Evolutionary conservation across 2,113 vertebrate genomes (phyloP), one percentile per base, ranked within the genome.

Genomic region (Prochilodus magdalenae): DNA sequence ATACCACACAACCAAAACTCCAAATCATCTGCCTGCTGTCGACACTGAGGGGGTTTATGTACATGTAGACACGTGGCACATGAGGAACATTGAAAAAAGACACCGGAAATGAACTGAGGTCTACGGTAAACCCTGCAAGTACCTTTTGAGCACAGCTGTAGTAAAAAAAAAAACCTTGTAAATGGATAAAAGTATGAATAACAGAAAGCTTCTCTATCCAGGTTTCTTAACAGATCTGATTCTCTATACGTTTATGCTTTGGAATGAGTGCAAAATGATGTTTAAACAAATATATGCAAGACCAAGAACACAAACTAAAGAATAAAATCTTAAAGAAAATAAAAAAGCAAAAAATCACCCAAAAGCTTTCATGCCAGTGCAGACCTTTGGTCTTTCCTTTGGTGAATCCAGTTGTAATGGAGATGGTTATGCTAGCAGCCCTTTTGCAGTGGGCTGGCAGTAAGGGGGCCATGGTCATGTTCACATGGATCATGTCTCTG

Each of bases 311-410:
- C n/a, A 51, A 44, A 73, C 14, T 6, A 30, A 30, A 33, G n/a
- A 57, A 29, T 26, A 44, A 44, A 5, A 40, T 26, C 79, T 24
- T 53, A 40, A 4, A 78, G 79, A 84, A 36, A 30, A 15, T 67
- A 79, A 85, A 79, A 75, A 57, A 11, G n/a, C n/a, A n/a, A n/a
- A 20, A 30, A 76, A 83, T 27, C 16, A 47, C 63, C 33, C 16
- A 29, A 44, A 67, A 14, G 49, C 72, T 26, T 77, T 69, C 30
- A 63, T 18, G 63, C 27, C 73, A 22, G 84, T 63, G 83, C 84
- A 81, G 70, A 83, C 84, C 75, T 87, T 84, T 22, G 83, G 82
- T 88, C 85, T 81, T 69, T 86, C 69, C 85, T 2, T 89, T 89
- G 89, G 88, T 86, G 51, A 83, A 83, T 82, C 33, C 77, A 70